These are phyloP conservation scores for Eriocheir sinensis DNA, from an alignment of 1,140 invertebrate genomes.

Conservation along the genomic window DNA sequence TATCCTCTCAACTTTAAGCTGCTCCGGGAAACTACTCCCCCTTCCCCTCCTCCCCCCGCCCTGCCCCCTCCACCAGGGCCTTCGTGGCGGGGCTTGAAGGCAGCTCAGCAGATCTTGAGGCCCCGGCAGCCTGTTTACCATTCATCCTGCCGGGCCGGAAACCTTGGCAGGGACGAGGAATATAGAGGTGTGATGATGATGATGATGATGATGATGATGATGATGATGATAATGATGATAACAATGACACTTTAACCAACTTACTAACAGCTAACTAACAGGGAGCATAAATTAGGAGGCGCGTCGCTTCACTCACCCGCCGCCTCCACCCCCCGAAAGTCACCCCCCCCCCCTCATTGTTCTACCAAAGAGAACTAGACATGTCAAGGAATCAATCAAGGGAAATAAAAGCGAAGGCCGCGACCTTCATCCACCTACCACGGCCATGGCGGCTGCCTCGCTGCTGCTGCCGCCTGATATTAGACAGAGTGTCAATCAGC, in stretches of 20 bases:
- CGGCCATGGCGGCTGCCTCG: neutral
- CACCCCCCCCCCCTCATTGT: no score
- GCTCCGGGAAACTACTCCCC: neutral
- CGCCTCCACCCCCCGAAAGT: neutral
- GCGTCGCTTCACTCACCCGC: no score
- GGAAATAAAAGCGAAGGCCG: no score
- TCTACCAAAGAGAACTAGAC: no score
- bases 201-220: no score
- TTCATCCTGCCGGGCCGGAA: no score
- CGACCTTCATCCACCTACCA: neutral
- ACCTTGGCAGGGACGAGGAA: neutral
- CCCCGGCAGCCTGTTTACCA: neutral
- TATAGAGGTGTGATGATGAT: no score
- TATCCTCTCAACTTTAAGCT: neutral
- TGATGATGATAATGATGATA: no score
- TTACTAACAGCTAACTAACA: no score
- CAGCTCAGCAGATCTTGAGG: neutral
- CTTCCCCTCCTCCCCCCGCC: neutral
- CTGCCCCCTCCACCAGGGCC: neutral
- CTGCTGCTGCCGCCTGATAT: neutral
- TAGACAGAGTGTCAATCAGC: neutral
- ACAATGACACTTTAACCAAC: no score
- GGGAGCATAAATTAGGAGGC: no score
- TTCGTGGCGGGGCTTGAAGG: neutral
- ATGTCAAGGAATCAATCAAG: no score